These are phyloP conservation scores for Caloenas nicobarica DNA, from an alignment of 2,113 vertebrate genomes.

Conservation along the genomic window DNA sequence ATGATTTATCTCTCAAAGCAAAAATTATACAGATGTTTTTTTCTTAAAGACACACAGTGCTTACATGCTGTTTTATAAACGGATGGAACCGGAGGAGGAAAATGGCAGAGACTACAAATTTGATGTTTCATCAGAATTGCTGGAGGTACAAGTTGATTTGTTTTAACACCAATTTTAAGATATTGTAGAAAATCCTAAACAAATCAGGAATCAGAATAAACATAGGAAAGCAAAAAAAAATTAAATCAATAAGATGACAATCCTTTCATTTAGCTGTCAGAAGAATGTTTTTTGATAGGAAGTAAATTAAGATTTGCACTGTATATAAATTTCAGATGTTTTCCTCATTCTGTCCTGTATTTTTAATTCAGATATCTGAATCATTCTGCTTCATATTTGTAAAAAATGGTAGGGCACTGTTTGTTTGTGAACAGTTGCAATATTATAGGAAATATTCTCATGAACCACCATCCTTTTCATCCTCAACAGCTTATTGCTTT, in stretches of 20 bases:
- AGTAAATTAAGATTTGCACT: background rate
- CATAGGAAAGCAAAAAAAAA: background rate
- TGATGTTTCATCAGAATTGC: slow-evolving; percentile 95
- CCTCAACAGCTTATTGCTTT: background rate
- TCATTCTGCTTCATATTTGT: background rate
- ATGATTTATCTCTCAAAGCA: slow-evolving; percentile 28
- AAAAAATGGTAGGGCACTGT: background rate
- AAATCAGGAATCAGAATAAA: background rate
- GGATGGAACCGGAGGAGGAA: slow-evolving; percentile 96
- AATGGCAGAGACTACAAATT: slow-evolving; percentile 94
- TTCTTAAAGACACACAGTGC: slow-evolving; percentile 93
- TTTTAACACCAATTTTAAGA: slow-evolving; percentile 35
- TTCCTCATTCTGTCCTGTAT: background rate
- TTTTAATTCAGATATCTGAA: background rate
- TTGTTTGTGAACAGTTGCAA: background rate
- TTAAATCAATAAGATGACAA: background rate
- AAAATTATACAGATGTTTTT: slow-evolving; percentile 52
- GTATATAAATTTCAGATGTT: background rate
- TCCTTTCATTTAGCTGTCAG: background rate
- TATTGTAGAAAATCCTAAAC: background rate
- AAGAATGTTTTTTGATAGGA: background rate
- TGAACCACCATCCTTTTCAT: background rate
- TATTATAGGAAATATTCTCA: background rate
- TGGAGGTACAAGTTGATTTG: slow-evolving; percentile 85
- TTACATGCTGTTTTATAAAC: slow-evolving; percentile 99